Percentiles rank a stretch among this genome's conserved stretches.
These are phyloP conservation scores for Gallinago stenura DNA, from an alignment of 2,797 vertebrate species.

Conservation along the genomic window DNA sequence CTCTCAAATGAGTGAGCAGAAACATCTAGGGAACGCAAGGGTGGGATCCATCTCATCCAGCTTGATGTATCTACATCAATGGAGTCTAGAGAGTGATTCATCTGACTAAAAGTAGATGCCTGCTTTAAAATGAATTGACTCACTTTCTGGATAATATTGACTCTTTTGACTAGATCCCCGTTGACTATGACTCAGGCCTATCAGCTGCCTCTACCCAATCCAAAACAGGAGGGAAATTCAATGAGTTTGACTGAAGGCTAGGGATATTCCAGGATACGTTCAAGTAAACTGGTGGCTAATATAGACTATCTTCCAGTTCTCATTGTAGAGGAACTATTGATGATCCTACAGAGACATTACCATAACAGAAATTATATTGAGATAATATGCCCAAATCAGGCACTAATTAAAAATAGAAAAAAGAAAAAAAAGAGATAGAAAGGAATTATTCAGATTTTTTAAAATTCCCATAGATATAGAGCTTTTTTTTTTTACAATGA, in stretches of 20 bases:
- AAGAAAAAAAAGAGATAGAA: background rate
- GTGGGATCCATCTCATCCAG: slow-evolving; percentile 23
- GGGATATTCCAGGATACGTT: slow-evolving; percentile 49
- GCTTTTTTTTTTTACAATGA: background rate
- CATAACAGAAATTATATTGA: background rate
- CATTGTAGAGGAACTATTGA: slow-evolving; percentile 20
- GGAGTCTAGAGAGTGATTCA: slow-evolving; percentile 7
- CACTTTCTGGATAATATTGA: slow-evolving; percentile 51
- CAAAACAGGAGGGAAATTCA: slow-evolving; percentile 30
- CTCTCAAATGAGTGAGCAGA: background rate
- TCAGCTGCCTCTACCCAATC: slow-evolving; percentile 22
- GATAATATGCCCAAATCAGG: background rate
- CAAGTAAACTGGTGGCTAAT: slow-evolving; percentile 43
- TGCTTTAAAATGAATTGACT: slow-evolving; percentile 47
- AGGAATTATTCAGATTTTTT: background rate
- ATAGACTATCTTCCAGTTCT: slow-evolving; percentile 8
- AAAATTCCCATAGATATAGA: background rate
- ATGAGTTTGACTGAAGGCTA: slow-evolving; percentile 42
- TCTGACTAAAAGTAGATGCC: slow-evolving; percentile 40
- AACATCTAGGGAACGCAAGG: background rate
- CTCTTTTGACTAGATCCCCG: slow-evolving; percentile 33
- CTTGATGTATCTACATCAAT: slow-evolving; percentile 12
- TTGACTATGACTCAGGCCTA: slow-evolving; percentile 37
- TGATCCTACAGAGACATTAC: background rate
- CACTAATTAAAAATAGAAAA: background rate